Percentiles rank a stretch among this genome's conserved stretches.
These are phyloP conservation scores for Isichthys henryi DNA, from an alignment of 2,113 vertebrate species.

Conservation along the genomic window DNA sequence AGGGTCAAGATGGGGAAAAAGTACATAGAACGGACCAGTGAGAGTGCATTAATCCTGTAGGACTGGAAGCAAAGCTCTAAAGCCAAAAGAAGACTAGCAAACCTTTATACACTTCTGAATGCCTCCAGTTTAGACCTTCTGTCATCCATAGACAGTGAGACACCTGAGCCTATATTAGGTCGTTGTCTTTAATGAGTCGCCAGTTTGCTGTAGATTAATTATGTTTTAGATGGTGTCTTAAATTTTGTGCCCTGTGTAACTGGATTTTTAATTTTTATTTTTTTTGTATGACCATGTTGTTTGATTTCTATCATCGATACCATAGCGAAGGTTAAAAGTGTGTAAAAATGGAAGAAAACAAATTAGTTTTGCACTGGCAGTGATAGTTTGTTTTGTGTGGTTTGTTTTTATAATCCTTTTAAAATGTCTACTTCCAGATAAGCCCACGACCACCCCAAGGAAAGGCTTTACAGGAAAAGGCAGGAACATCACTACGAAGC, in stretches of 20 bases:
- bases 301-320: not conserved
- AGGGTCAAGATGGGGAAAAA: not conserved
- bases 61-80: not conserved
- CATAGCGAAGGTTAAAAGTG: not conserved
- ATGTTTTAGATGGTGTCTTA: not conserved
- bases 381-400: not conserved
- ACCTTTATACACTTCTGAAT: not conserved
- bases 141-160: not conserved
- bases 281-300: not conserved
- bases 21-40: not conserved
- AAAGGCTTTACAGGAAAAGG: conserved; percentile 88
- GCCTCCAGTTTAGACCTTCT: not conserved
- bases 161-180: not conserved
- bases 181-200: not conserved
- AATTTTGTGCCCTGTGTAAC: not conserved
- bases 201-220: not conserved
- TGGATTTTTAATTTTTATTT: not conserved
- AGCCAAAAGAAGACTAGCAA: not conserved
- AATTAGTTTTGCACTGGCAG: not conserved
- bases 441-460: conserved; percentile 77
- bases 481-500: conserved; percentile 96
- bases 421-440: conserved; percentile 60
- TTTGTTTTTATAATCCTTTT: not conserved
- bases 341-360: not conserved
- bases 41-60: not conserved